Evolutionary conservation across 2,113 vertebrate genomes (phyloP).

Genomic region (Equus quagga): DNA sequence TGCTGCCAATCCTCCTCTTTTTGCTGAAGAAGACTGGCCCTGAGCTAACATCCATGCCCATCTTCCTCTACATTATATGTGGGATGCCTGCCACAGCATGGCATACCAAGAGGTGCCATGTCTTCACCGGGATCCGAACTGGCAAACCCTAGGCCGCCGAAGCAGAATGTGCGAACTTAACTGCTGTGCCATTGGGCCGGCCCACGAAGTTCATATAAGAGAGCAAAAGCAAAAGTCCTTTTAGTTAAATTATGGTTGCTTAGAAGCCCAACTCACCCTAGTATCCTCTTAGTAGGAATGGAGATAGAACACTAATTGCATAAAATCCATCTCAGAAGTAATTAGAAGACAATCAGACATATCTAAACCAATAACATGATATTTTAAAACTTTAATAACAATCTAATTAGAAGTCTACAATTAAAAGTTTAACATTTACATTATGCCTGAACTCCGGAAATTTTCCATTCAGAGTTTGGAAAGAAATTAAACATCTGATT

Average conservation of each 20-base stretch:
- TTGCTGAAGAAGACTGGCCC: no score
- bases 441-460: constrained; percentile 14
- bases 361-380: not conserved
- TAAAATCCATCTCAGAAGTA: constrained; percentile 47
- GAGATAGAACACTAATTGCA: not conserved
- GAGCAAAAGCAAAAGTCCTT: not conserved
- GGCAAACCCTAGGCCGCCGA: no score
- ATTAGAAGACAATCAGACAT: constrained; percentile 60
- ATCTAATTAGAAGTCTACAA: constrained; percentile 62
- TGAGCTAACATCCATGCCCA: no score
- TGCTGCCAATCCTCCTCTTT: no score
- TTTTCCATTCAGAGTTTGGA: constrained; percentile 27
- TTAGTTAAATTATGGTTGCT: constrained; percentile 5
- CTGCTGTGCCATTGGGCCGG: no score
- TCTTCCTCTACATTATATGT: no score
- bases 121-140: no score
- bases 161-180: no score
- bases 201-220: not conserved
- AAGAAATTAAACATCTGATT: constrained; percentile 42
- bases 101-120: no score
- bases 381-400: constrained; percentile 60
- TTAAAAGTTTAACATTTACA: constrained; percentile 54
- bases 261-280: not conserved
- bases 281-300: not conserved
- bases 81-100: no score